These are phyloP conservation scores for Bombyx mori DNA, from an alignment of 1,140 invertebrate genomes.

Conservation along the genomic window ASM3026992v2 NC_085127.1:12582001-12582500, in stretches of 20 bases:
- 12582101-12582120: too few relatives aligned
- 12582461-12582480: background rate
- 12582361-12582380: conserved; percentile 6
- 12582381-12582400: conserved; percentile 6
- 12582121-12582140: too few relatives aligned
- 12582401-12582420: conserved; percentile 5
- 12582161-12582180: too few relatives aligned
- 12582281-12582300: conserved; percentile 21
- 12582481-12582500: too few relatives aligned
- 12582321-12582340: conserved; percentile 27
- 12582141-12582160: too few relatives aligned
- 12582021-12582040: too few relatives aligned
- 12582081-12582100: too few relatives aligned
- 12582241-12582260: conserved; percentile 7
- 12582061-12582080: too few relatives aligned
- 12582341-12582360: conserved; percentile 23
- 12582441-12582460: background rate
- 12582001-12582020: too few relatives aligned
- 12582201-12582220: too few relatives aligned
- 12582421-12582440: background rate
- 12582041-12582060: too few relatives aligned
- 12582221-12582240: background rate
- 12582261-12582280: conserved; percentile 3
- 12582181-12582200: too few relatives aligned
- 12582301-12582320: conserved; percentile 15